These are phyloP conservation scores for Spea bombifrons DNA, from an alignment of 2,113 vertebrate species.

Conservation along the genomic window DNA sequence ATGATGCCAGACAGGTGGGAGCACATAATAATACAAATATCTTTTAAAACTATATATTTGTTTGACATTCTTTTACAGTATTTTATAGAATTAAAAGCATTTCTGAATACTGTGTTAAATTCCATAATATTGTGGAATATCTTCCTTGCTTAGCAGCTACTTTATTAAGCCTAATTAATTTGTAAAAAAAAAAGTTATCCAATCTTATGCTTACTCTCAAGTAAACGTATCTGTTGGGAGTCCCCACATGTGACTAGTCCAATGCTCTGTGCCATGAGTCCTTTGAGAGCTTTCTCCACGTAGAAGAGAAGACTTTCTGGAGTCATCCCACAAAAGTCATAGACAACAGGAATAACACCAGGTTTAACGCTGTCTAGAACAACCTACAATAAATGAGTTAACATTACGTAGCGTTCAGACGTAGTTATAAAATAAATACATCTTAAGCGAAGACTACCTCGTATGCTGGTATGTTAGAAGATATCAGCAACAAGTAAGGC, in stretches of 20 bases:
- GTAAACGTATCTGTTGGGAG: slow-evolving; percentile 68
- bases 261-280: slow-evolving; percentile 65
- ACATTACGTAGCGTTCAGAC: not conserved
- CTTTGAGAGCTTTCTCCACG: slow-evolving; percentile 61
- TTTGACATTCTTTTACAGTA: too few species aligned
- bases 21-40: too few species aligned
- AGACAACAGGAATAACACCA: slow-evolving; percentile 65
- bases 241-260: slow-evolving; percentile 74
- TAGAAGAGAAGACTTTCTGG: slow-evolving; percentile 68
- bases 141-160: too few species aligned
- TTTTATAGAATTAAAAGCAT: too few species aligned
- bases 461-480: slow-evolving; percentile 73
- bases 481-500: slow-evolving; percentile 70
- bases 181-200: not conserved
- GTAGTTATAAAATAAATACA: not conserved
- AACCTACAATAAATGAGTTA: slow-evolving; percentile 60
- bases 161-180: too few species aligned
- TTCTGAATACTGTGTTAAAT: too few species aligned
- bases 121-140: too few species aligned
- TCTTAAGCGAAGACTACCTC: slow-evolving; percentile 66
- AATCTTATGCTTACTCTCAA: slow-evolving; percentile 62
- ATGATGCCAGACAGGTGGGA: too few species aligned
- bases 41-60: too few species aligned
- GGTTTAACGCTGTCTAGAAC: slow-evolving; percentile 66
- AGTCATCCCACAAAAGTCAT: slow-evolving; percentile 68